Base-by-base conservation (phyloP, 2,888 invertebrate species). In the Tiliacea citrago region DNA sequence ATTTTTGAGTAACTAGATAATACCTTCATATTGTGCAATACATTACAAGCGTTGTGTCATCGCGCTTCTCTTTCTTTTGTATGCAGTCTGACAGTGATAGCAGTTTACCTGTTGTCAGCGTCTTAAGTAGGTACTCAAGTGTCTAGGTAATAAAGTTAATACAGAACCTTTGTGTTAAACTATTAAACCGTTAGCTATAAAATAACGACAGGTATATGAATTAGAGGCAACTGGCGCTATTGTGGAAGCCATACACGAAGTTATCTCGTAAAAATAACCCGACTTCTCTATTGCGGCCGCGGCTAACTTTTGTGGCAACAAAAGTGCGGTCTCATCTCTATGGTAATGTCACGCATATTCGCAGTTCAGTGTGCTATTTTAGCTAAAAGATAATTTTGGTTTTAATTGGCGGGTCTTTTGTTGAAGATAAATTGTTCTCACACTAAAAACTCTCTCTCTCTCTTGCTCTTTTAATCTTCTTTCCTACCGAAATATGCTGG, bases 261-360 rank as follows among this genome's bases (percentile, higher is more conserved):
- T 86, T 82, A 75, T 67, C 74, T 83, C 79, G 77, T 85, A 79
- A 86, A 85, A 86, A 85, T 85, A 85, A 83, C 86, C 80, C 68
- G 67, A 79, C 82, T 77, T 66, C 76, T 69, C 77, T 75, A 84
- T 73, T 80, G 73, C 71, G 63, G 69, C 39, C 58, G 51, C 58
- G 72, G 71, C 58, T 49, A 81, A 86, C 79, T 86, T 86, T 86
- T 81, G 79, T 78, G 68, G 70, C 68, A 69, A 70, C 73, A 66
- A 85, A 85, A 78, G 81, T 86, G 81, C 68, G 77, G 79, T 76
- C 68, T 79, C 83, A 76, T 85, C 75, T 82, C 74, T 77, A 87
- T 81, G 82, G 76, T 81, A 84, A 86, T 85, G 57, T 76, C 73
- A 73, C 71, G 60, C 74, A 83, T 79, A 82, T 82, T 68, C 67